phyloP scores from a whole-genome alignment of 2,113 vertebrate genomes.

The Silurus glanis region DNA sequence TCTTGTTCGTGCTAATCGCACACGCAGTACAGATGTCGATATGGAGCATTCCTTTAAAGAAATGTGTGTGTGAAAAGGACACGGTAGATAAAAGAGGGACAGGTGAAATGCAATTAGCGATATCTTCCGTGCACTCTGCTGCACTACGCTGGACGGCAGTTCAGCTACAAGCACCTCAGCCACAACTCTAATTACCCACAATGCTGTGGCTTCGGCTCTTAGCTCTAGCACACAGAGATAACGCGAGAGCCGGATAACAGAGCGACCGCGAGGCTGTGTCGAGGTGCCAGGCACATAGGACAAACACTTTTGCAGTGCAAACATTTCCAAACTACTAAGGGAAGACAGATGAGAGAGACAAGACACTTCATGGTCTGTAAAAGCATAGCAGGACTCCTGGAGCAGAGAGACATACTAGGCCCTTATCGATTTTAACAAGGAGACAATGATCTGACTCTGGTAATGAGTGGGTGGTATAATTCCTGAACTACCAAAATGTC shows the following conservation, averaged over 20 bases:
- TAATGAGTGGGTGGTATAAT: conserved; percentile 48
- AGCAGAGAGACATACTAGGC: conserved; percentile 48
- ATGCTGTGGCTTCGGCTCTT: background rate
- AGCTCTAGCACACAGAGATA: conserved; percentile 21
- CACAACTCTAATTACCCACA: conserved; percentile 32
- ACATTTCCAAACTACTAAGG: conserved; percentile 17
- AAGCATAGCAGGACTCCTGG: conserved; percentile 49
- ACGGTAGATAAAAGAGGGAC: background rate
- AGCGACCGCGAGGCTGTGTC: background rate
- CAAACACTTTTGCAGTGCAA: conserved; percentile 36
- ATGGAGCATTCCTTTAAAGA: background rate
- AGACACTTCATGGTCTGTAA: conserved; percentile 48
- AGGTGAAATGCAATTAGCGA: conserved; percentile 64
- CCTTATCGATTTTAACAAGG: conserved; percentile 55
- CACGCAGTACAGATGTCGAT: background rate
- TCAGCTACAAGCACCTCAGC: conserved; percentile 25
- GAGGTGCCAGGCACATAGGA: conserved; percentile 23
- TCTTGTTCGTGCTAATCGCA: background rate
- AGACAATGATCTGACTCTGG: conserved; percentile 43
- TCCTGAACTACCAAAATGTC: conserved; percentile 49
- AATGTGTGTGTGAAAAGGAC: background rate
- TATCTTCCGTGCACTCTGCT: conserved; percentile 46
- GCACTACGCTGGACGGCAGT: conserved; percentile 34
- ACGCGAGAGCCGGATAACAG: conserved; percentile 9
- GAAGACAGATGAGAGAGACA: background rate